These are phyloP conservation scores for Solen grandis DNA, from an alignment of 1,140 invertebrate genomes.

Conservation along the genomic window DNA sequence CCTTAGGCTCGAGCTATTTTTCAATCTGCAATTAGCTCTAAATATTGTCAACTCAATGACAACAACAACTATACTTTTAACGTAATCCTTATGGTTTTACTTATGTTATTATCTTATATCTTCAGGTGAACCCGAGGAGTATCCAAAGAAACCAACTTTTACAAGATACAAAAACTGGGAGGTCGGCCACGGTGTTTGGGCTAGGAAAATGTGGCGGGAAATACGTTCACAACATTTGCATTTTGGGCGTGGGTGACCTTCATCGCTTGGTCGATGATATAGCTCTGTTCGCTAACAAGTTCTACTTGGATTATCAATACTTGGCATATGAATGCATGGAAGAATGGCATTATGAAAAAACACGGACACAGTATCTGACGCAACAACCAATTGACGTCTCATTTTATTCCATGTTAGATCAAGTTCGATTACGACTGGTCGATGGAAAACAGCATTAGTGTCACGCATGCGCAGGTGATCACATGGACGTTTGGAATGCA, in stretches of 20 bases:
- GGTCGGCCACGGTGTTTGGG: conserved; percentile 36
- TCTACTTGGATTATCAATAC: conserved; percentile 64
- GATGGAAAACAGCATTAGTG: neutral
- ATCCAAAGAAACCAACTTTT: conserved; percentile 61
- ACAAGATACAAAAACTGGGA: conserved; percentile 73
- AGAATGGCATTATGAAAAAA: conserved; percentile 64
- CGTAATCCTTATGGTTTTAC: too few species aligned
- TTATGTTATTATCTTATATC: neutral
- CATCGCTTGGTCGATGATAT: conserved; percentile 55
- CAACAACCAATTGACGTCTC: neutral
- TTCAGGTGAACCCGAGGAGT: conserved; percentile 21
- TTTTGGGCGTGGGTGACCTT: conserved; percentile 74
- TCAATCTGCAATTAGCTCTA: too few species aligned
- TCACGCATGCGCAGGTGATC: too few species aligned
- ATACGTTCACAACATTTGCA: conserved; percentile 69
- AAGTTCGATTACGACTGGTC: neutral
- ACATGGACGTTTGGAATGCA: too few species aligned
- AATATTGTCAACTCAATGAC: too few species aligned
- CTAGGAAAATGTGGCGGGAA: conserved; percentile 59
- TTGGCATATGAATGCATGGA: conserved; percentile 70
- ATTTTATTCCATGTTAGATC: neutral
- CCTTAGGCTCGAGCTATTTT: too few species aligned
- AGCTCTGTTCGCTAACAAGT: conserved; percentile 74
- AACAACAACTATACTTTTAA: too few species aligned
- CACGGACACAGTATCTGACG: conserved; percentile 60